Conservation (phyloP, 1,140 invertebrate species). For the Drosophila repletoides region DNA sequence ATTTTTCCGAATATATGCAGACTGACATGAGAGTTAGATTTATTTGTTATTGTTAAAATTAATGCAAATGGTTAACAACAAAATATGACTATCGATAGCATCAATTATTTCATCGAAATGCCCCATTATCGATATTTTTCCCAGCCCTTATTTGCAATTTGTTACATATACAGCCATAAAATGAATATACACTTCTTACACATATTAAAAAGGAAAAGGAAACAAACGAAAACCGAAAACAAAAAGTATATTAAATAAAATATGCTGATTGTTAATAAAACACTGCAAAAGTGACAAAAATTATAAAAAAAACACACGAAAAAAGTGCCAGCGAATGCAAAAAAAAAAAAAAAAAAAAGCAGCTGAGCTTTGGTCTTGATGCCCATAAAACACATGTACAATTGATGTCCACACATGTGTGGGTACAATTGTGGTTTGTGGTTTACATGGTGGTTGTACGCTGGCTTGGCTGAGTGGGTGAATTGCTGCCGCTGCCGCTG, state of each 20-base stretch:
- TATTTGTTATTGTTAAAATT: no score
- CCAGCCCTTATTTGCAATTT: no score
- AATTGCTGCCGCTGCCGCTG: conserved; percentile 12
- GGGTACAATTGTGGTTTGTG: conserved; percentile 2
- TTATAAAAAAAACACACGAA: background rate
- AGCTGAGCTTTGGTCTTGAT: conserved; percentile 35
- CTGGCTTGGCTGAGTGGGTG: conserved; percentile 22
- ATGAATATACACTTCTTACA: no score
- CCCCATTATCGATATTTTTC: no score
- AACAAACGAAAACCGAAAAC: background rate
- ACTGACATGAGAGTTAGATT: no score
- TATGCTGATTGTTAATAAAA: conserved; percentile 37
- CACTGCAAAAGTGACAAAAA: conserved; percentile 23
- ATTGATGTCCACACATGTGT: conserved; percentile 21
- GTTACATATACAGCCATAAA: no score
- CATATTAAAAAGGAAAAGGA: background rate
- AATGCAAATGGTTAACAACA: no score
- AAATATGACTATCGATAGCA: no score
- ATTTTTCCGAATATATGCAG: no score
- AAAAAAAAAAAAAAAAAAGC: no score
- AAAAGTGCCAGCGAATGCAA: conserved; percentile 33
- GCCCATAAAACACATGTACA: conserved; percentile 35
- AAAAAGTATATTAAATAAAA: background rate
- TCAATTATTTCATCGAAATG: no score
- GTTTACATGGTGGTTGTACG: background rate